Conservation (phyloP, 2,888 invertebrate genomes). For the Xiphydria camelus region DNA sequence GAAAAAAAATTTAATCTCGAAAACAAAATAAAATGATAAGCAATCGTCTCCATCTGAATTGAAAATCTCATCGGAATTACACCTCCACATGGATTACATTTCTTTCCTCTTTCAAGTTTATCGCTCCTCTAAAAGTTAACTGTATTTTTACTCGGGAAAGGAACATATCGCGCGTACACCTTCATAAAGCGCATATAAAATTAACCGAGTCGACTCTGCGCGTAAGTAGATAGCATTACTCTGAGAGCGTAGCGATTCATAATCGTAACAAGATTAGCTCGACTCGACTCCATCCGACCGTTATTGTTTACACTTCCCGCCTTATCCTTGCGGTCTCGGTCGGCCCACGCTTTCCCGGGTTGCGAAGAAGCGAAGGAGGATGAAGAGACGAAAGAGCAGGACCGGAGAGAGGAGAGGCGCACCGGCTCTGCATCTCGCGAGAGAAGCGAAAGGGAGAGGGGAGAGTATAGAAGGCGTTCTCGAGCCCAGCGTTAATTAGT, state of each 20-base stretch:
- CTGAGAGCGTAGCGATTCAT: constrained; percentile 42
- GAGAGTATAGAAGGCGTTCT: constrained; percentile 1
- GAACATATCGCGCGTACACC: too few species aligned
- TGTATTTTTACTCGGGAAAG: too few species aligned
- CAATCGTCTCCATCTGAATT: too few species aligned
- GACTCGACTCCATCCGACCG: constrained; percentile 32
- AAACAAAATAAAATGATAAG: too few species aligned
- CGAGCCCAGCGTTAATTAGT: constrained; percentile 57
- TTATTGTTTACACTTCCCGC: constrained; percentile 47
- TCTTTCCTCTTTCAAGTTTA: too few species aligned
- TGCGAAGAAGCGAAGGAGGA: constrained; percentile 2
- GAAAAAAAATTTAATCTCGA: too few species aligned
- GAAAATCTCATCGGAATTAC: too few species aligned
- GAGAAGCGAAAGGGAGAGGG: not conserved
- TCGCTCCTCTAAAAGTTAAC: too few species aligned
- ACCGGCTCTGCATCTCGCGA: constrained; percentile 10
- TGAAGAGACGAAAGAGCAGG: constrained; percentile 12
- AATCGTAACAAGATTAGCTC: constrained; percentile 47
- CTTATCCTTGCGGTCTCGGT: constrained; percentile 25
- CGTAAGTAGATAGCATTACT: constrained; percentile 38
- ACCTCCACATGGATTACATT: too few species aligned
- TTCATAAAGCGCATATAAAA: constrained; percentile 35
- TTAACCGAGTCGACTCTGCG: constrained; percentile 29
- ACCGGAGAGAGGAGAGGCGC: too few species aligned
- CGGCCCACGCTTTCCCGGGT: constrained; percentile 5